Percentiles rank a stretch among this genome's conserved stretches.
Conservation (phyloP, 2,113 vertebrate genomes). For the Psophia crepitans region DNA sequence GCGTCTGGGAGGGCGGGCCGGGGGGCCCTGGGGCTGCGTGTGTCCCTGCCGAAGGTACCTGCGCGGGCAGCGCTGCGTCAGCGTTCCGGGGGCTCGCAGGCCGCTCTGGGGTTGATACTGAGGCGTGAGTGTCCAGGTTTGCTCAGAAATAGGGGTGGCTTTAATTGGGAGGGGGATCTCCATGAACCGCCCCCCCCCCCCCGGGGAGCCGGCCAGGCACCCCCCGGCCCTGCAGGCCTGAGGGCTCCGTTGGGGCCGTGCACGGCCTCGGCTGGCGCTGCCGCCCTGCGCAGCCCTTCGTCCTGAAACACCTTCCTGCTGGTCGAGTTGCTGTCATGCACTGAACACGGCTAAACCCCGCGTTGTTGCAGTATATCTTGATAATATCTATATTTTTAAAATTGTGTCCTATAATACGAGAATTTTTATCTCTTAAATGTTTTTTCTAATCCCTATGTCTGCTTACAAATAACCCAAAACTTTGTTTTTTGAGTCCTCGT, state of each 20-base stretch:
- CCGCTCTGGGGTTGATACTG: fast-evolving
- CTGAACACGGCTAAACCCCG: fast-evolving
- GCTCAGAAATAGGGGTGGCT: neutral
- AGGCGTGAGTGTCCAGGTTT: fast-evolving
- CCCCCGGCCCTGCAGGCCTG: fast-evolving
- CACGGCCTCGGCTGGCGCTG: fast-evolving
- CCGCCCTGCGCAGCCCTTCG: fast-evolving
- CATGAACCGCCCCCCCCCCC: fast-evolving
- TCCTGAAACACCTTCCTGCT: too few relatives aligned
- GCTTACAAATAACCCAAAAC: neutral
- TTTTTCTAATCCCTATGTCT: fast-evolving
- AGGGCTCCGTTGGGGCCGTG: fast-evolving
- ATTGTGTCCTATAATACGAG: fast-evolving
- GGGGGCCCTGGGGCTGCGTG: neutral
- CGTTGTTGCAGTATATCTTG: fast-evolving
- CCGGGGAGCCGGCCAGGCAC: neutral
- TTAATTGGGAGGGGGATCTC: fast-evolving
- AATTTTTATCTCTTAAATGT: neutral
- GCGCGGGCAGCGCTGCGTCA: neutral
- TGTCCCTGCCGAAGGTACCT: neutral
- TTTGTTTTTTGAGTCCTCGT: too few relatives aligned
- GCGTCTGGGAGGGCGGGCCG: neutral
- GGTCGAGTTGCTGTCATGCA: neutral
- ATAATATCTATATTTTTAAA: fast-evolving
- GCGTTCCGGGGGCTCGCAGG: neutral